Evolutionary conservation across 2,113 vertebrate genomes (phyloP), one percentile per base, ranked within the genome.

Genomic region (Tachuris rubrigastra): DNA sequence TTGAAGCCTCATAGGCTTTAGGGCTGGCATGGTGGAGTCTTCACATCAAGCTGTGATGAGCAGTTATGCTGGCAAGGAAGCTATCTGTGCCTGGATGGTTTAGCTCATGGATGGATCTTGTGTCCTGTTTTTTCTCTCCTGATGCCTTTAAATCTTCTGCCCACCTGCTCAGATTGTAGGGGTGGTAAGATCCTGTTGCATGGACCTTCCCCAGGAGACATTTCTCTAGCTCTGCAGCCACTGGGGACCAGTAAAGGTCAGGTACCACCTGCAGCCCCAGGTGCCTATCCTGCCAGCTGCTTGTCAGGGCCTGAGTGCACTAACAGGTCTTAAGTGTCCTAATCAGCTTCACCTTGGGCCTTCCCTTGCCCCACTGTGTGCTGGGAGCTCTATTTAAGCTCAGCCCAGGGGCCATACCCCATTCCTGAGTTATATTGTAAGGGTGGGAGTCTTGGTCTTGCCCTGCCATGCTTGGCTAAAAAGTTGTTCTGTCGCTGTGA

Each of bases 351-450:
- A 67, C n/a, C 74, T 72, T 58, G 28, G 5, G 18, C 44, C 15
- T 44, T 30, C 8, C 50, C 17, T 25, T 53, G 16, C 11, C 27
- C 9, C 53, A 50, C 11, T 46, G 60, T 25, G 14, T 65, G 19
- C 21, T 21, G 12, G 55, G 49, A 90, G 15, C 62, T 50, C 55
- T 79, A 25, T 65, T 75, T 79, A 67, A 60, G 60, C 46, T 87
- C 56, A 71, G 28, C 28, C 28, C 10, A 12, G 49, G 5, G 6
- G 1, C 0, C 0, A 16, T 23, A 24, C 1, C 0, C 0, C 1
- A 0, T 27, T 47, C 1, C 1, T 18, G 3, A 14, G 44, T 2
- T 21, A 1, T 12, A 4, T 4, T 74, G 23, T 28, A 7, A 28
- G 9, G 20, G 4, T 47, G 17, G 10, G 6, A 1, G 47, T 8